Conservation (phyloP, 2,888 invertebrate genomes). For the Microplitis deprimator region DNA sequence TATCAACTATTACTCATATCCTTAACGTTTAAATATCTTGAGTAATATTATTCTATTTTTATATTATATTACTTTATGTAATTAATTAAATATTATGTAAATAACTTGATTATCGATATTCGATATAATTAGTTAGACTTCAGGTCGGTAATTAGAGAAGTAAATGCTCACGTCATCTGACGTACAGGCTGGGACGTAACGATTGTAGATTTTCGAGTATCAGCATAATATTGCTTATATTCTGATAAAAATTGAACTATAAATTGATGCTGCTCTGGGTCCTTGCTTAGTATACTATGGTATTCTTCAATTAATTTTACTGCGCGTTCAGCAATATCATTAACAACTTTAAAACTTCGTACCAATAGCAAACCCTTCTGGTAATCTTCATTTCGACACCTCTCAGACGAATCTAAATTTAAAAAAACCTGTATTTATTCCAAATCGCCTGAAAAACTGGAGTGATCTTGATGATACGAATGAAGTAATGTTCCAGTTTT, state of each 20-base stretch:
- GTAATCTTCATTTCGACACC: conserved; percentile 37
- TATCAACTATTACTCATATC: too few relatives aligned
- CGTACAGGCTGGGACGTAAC: too few relatives aligned
- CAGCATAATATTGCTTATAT: conserved; percentile 19
- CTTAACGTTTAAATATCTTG: too few relatives aligned
- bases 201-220: conserved; percentile 19
- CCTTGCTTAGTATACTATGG: conserved; percentile 32
- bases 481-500: conserved; percentile 33
- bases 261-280: too few relatives aligned
- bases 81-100: too few relatives aligned
- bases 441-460: conserved; percentile 39
- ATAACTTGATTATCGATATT: too few relatives aligned
- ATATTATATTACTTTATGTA: too few relatives aligned
- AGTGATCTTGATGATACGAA: conserved; percentile 39
- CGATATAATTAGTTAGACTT: too few relatives aligned
- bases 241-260: too few relatives aligned
- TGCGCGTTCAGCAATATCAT: conserved; percentile 36
- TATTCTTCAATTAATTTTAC: conserved; percentile 34
- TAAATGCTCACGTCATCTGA: too few relatives aligned
- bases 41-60: too few relatives aligned
- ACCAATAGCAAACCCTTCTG: conserved; percentile 26
- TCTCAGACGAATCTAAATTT: conserved; percentile 33
- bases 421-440: conserved; percentile 37
- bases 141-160: too few relatives aligned
- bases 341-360: conserved; percentile 29